Evolutionary conservation across 2,797 vertebrate species (phyloP), one percentile per base, ranked within the genome.

Genomic region (Pipistrellus pipistrellus): DNA sequence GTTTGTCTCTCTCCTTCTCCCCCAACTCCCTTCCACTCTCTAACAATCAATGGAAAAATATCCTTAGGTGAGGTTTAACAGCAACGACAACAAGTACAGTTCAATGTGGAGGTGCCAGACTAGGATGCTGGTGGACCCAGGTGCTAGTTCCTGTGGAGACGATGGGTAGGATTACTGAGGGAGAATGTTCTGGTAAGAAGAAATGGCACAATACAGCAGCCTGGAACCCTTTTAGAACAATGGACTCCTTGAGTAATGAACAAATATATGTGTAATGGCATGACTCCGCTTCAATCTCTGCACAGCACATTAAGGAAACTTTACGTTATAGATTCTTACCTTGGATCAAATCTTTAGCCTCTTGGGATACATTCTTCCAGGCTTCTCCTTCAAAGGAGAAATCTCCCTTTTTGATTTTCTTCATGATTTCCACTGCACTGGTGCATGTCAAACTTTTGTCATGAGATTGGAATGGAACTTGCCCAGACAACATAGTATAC

Each of bases 401-500:
- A 95, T 99, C 99, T 27, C 99, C 99, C 41, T 99, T 99, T 97
- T 99, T 99, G 95, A 99, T 99, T 98, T 99, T 99, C 98, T 99
- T 99, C 99, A 99, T 99, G 77, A 99, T 99, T 97, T 99, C 99
- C 96, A 99, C 98, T 6, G 99, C 99, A 62, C 99, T 99, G 96
- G 99, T 99, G 97, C 99, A 99, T 0, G 98, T 99, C 95, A 99
- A 98, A 97, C 98, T 99, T 98, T 99, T 99, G 97, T 99, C 99
- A 96, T 99, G 99, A 97, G 99, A 99, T 88, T 99, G 99, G 98
- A 99, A 99, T 21, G 99, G 99, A 90, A 99, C 99, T 98, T 99
- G 99, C 80, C 99, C 99, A 2, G 99, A 99, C 59, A 99, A 98
- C 99, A 99, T 99, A 21, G 99, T 99, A 98, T 99, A 99, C 99